Base-by-base conservation (phyloP, 2,113 vertebrate species). In the Triplophysa dalaica region DNA sequence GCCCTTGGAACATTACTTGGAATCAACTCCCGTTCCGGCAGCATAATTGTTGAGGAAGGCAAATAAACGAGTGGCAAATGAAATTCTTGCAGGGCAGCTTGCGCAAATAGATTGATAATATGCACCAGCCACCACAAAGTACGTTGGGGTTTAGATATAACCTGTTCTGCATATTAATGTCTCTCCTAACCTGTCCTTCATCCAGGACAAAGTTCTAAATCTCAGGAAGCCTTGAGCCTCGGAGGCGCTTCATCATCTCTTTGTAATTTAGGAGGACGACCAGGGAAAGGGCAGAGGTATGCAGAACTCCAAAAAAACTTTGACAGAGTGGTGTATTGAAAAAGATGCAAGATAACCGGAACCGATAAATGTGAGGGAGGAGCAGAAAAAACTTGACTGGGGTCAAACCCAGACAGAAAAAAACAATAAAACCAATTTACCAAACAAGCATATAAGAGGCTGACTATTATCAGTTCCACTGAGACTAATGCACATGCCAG, bases 101-200 rank as follows among this genome's bases (percentile, higher is more conserved):
- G 88, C 86, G 87, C 89, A 91, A 91, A 90, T 91, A 90, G 88
- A 93, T 90, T 90, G 87, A 91, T 91, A 91, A 91, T 90, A 88
- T 89, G 85, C 81, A 89, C 68, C 81, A 84, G 81, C 80, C 82
- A 80, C 83, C 78, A 78, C 89, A 89, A 89, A 90, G 81, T 85
- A 86, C 83, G 87, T 75, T 83, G 84, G 79, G 85, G 78, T 90
- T 87, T 89, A 85, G 87, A 84, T 90, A 89, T 89, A 79, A 86
- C 86, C 90, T 90, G 87, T 89, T 93, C 89, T 93, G 90, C 90
- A 91, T 91, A 90, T 89, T 89, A 92, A 93, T 92, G 88, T 89
- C 87, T 87, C 88, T 90, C 86, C 88, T 90, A 90, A 91, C 90
- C 90, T 91, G 89, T 91, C 89, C 88, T 90, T 92, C 88, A 88